These are phyloP conservation scores for Drosophila ambigua DNA, from an alignment of 1,140 invertebrate genomes.

Conservation along the genomic window DNA sequence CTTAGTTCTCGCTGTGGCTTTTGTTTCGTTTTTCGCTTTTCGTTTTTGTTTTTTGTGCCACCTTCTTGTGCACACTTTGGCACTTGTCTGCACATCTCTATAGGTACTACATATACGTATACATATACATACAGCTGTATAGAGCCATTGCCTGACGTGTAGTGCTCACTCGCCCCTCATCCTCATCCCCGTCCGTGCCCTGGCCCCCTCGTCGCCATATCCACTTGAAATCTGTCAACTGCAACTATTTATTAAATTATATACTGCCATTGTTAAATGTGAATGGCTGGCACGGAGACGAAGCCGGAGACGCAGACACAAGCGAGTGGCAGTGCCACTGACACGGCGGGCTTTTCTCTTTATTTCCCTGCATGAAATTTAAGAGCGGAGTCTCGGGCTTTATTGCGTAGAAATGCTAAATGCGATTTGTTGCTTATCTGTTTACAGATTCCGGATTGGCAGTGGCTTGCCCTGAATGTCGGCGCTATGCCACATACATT, in stretches of 20 bases:
- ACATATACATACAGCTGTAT: constrained; percentile 31
- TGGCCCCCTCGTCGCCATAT: constrained; percentile 13
- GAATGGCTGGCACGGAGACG: constrained; percentile 33
- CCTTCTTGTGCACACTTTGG: constrained; percentile 70
- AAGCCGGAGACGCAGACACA: constrained; percentile 2
- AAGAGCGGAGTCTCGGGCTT: constrained; percentile 38
- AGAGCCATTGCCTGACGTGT: constrained; percentile 47
- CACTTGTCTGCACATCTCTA: constrained; percentile 58
- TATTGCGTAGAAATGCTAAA: constrained; percentile 37
- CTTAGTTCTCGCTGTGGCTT: background rate
- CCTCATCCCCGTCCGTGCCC: too few relatives aligned
- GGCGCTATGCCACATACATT: constrained; percentile 51
- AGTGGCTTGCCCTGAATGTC: constrained; percentile 12
- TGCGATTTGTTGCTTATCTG: constrained; percentile 63
- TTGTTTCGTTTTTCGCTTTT: constrained; percentile 13
- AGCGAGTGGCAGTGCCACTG: background rate
- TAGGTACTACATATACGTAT: constrained; percentile 12
- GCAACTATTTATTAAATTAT: constrained; percentile 83
- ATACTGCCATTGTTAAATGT: constrained; percentile 73
- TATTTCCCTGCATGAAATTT: constrained; percentile 29
- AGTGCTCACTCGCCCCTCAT: constrained; percentile 9
- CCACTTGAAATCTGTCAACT: constrained; percentile 82
- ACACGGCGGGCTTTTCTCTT: constrained; percentile 1
- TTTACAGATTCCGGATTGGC: constrained; percentile 55
- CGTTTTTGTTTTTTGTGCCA: constrained; percentile 63